These are phyloP conservation scores for Hermodice carunculata DNA, from an alignment of 2,888 invertebrate genomes.

Conservation along the genomic window DNA sequence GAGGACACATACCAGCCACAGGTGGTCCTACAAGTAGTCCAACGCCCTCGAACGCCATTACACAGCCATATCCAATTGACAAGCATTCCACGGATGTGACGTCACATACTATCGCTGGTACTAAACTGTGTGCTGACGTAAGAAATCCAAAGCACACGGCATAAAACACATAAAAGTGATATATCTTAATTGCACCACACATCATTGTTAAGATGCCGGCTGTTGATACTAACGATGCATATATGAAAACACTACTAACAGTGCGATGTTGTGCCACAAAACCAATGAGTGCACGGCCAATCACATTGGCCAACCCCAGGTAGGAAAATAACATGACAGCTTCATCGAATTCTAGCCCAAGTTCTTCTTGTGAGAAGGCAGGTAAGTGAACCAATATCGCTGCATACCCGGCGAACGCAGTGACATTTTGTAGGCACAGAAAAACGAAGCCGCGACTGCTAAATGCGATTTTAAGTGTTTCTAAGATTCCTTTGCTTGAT, in stretches of 20 bases:
- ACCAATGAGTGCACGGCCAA: conserved; percentile 22
- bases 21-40: conserved; percentile 29
- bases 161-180: neutral
- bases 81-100: conserved; percentile 20
- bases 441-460: conserved; percentile 12
- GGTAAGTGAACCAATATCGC: conserved; percentile 30
- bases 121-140: conserved; percentile 21
- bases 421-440: conserved; percentile 19
- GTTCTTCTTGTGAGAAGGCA: conserved; percentile 7
- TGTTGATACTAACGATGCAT: neutral
- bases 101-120: conserved; percentile 25
- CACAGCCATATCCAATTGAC: conserved; percentile 27
- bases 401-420: conserved; percentile 22
- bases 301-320: conserved; percentile 24
- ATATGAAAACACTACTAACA: neutral
- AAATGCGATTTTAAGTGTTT: too few species aligned
- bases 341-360: conserved; percentile 1
- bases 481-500: too few species aligned
- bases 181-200: neutral
- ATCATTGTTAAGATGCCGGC: conserved; percentile 8
- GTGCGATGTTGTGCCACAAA: conserved; percentile 8
- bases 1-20: too few species aligned
- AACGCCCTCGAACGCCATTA: conserved; percentile 21
- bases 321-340: conserved; percentile 17
- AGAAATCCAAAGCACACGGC: conserved; percentile 10